These are phyloP conservation scores for Parnassius mnemosyne DNA, from an alignment of 2,888 invertebrate species.

Conservation along the genomic window DNA sequence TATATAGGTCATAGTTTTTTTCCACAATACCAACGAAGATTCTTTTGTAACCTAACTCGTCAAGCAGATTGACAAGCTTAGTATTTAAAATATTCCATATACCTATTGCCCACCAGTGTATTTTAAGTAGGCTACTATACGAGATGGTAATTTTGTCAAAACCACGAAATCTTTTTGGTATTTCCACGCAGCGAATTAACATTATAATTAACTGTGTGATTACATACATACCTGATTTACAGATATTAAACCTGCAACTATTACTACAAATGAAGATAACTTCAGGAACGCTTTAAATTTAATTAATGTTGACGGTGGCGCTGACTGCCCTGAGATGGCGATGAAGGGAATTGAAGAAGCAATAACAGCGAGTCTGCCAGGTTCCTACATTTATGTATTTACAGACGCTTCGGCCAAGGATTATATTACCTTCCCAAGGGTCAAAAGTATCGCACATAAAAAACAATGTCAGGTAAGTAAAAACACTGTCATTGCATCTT, in stretches of 20 bases:
- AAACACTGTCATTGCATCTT: too few species aligned
- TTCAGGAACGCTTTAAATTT: conserved; percentile 41
- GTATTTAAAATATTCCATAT: too few species aligned
- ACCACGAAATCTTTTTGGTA: too few species aligned
- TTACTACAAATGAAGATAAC: conserved; percentile 39
- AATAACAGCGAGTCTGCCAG: conserved; percentile 44
- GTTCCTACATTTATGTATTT: conserved; percentile 58
- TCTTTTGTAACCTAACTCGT: too few species aligned
- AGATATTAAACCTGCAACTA: conserved; percentile 37
- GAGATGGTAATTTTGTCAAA: too few species aligned
- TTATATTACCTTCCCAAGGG: conserved; percentile 31
- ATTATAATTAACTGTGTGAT: not conserved
- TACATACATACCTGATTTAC: conserved; percentile 23
- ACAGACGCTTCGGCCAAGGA: conserved; percentile 63
- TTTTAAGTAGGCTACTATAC: too few species aligned
- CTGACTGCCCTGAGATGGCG: conserved; percentile 53
- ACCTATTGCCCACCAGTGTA: too few species aligned
- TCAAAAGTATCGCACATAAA: conserved; percentile 45
- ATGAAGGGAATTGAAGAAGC: conserved; percentile 54
- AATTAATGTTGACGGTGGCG: conserved; percentile 41
- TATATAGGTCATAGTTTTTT: too few species aligned
- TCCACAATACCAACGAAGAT: too few species aligned
- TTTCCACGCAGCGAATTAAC: not conserved
- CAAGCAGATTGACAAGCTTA: too few species aligned
- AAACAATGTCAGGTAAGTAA: conserved; percentile 33